Evolutionary conservation across 2,113 vertebrate species (phyloP).

Genomic region (Lasiurus cinereus): DNA sequence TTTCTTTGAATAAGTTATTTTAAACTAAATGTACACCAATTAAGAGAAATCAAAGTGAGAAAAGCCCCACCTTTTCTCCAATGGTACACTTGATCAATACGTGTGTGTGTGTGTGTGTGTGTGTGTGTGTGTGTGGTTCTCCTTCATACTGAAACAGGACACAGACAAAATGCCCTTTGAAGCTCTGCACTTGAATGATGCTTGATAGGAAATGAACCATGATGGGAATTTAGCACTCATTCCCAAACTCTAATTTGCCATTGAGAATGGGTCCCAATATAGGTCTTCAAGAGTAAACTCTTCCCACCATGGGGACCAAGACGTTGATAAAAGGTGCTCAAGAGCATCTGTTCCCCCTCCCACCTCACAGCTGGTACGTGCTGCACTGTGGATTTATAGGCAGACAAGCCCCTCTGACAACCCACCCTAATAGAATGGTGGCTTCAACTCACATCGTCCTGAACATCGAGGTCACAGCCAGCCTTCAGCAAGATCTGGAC

Average conservation of each 20-base stretch:
- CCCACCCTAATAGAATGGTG: neutral
- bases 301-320: neutral
- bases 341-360: neutral
- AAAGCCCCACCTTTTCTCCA: neutral
- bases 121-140: neutral
- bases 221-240: neutral
- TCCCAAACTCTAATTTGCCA: neutral
- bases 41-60: neutral
- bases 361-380: too few relatives aligned
- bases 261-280: neutral
- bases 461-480: slow-evolving; percentile 97
- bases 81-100: neutral
- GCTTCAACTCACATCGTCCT: slow-evolving; percentile 96
- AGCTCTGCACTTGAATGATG: neutral
- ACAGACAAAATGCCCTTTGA: neutral
- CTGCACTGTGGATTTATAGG: neutral
- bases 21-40: neutral
- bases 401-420: neutral
- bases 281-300: neutral
- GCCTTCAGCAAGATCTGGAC: slow-evolving; percentile 96
- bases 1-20: neutral
- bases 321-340: neutral
- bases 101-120: neutral
- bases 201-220: neutral
- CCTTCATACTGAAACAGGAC: neutral